These are phyloP conservation scores for Piezodorus guildinii DNA, from an alignment of 1,140 invertebrate genomes.

Conservation along the genomic window DNA sequence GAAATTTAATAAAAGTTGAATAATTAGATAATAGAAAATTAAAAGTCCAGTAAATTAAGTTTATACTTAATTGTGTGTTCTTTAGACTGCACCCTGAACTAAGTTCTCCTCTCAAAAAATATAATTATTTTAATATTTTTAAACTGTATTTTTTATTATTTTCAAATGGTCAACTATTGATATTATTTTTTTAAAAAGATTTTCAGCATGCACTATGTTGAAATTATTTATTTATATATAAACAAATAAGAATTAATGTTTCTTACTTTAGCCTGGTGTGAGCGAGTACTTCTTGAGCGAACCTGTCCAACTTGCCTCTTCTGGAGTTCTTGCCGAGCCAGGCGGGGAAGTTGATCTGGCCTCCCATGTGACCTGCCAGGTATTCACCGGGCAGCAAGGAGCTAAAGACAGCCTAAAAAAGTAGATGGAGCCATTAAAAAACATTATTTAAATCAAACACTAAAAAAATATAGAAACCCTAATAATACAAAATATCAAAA, in stretches of 20 bases:
- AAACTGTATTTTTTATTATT: too few species aligned
- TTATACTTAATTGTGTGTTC: too few species aligned
- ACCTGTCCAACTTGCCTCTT: conserved; percentile 62
- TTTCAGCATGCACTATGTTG: too few species aligned
- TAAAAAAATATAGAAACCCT: background rate
- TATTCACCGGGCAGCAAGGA: conserved; percentile 80
- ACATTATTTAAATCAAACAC: background rate
- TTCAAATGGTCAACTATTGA: too few species aligned
- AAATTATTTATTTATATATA: too few species aligned
- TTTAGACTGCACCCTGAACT: too few species aligned
- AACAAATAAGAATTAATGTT: background rate
- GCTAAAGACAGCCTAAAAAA: conserved; percentile 66
- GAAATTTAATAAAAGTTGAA: too few species aligned
- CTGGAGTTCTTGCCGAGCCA: conserved; percentile 95
- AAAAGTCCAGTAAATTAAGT: too few species aligned
- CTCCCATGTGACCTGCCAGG: conserved; percentile 63
- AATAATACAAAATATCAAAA: background rate
- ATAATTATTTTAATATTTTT: too few species aligned
- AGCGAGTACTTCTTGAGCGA: conserved; percentile 68
- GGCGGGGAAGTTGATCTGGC: conserved; percentile 77
- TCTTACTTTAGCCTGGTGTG: conserved; percentile 67
- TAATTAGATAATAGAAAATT: too few species aligned
- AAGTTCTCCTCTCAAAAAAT: too few species aligned
- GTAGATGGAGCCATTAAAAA: conserved; percentile 2
- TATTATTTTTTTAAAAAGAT: too few species aligned